These are phyloP conservation scores for Athrips mouffetella DNA, from an alignment of 2,888 invertebrate genomes.

Conservation along the genomic window DNA sequence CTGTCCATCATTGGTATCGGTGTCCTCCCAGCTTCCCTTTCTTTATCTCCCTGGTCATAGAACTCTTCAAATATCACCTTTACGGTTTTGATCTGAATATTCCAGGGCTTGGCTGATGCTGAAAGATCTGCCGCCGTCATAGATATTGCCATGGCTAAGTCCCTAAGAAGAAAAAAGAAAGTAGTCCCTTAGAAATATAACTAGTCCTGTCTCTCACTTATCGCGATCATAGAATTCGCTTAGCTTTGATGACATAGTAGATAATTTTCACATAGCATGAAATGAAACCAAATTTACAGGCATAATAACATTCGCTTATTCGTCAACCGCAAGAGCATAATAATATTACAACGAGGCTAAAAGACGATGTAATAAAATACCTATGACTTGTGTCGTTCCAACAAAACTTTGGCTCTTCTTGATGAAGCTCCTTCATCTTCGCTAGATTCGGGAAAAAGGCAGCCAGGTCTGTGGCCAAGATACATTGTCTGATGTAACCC, in stretches of 20 bases:
- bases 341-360: too few species aligned
- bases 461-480: constrained; percentile 90
- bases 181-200: too few species aligned
- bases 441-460: constrained; percentile 87
- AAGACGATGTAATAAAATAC: too few species aligned
- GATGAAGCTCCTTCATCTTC: constrained; percentile 66
- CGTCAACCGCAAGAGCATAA: too few species aligned
- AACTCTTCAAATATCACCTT: constrained; percentile 90
- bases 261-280: too few species aligned
- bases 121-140: constrained; percentile 93
- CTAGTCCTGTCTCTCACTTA: too few species aligned
- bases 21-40: constrained; percentile 80
- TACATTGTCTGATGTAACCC: constrained; percentile 87
- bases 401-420: constrained; percentile 77
- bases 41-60: constrained; percentile 87
- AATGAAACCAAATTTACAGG: neutral
- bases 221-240: too few species aligned
- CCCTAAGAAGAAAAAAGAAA: too few species aligned
- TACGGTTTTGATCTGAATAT: constrained; percentile 87
- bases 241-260: too few species aligned
- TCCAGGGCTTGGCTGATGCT: constrained; percentile 91
- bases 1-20: constrained; percentile 92
- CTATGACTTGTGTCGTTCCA: constrained; percentile 82
- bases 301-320: too few species aligned
- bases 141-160: constrained; percentile 84